These are phyloP conservation scores for Stomorhina lunata DNA, from an alignment of 2,888 invertebrate genomes.

Conservation along the genomic window DNA sequence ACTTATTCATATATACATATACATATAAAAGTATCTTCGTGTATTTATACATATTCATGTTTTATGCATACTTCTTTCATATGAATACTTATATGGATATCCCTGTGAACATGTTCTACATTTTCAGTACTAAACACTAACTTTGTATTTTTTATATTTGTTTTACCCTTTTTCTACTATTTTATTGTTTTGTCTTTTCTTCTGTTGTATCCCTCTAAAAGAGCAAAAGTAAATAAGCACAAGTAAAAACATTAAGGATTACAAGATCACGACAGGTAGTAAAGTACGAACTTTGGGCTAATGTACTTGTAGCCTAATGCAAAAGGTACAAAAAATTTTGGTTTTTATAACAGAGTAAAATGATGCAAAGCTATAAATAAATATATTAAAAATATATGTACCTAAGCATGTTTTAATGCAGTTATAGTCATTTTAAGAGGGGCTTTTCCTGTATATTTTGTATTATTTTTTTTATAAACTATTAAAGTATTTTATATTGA, in stretches of 20 bases:
- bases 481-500: no score
- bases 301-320: conserved; percentile 52
- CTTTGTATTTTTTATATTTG: not conserved
- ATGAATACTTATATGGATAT: conserved; percentile 31
- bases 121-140: not conserved
- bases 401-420: conserved; percentile 34
- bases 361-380: not conserved
- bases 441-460: conserved; percentile 13
- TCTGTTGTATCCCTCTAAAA: not conserved
- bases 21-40: not conserved
- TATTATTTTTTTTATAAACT: conserved; percentile 5
- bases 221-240: conserved; percentile 42
- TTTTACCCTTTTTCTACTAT: conserved; percentile 10
- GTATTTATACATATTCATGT: conserved; percentile 38
- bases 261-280: conserved; percentile 64
- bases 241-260: conserved; percentile 56
- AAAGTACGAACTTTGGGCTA: conserved; percentile 62
- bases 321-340: not conserved
- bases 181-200: conserved; percentile 26
- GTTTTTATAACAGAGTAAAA: not conserved
- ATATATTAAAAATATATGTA: not conserved
- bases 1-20: not conserved
- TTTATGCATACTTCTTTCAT: conserved; percentile 34
- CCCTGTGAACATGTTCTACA: not conserved
- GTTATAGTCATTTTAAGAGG: conserved; percentile 22